These are phyloP conservation scores for Equus przewalskii DNA, from an alignment of 2,113 vertebrate genomes.

Conservation along the genomic window DNA sequence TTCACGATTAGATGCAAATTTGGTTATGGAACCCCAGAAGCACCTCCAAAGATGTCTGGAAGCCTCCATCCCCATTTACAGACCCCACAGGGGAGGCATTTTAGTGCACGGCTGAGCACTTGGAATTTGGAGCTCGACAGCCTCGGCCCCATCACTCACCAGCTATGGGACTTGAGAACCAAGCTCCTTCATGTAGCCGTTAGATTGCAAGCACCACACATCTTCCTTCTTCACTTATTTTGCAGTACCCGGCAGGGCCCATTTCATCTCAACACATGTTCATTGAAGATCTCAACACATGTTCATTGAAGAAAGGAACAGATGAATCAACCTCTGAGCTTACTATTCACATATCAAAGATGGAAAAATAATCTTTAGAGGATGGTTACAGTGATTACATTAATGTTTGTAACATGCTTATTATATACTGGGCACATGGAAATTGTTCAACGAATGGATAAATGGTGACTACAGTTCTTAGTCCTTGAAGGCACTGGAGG, in stretches of 20 bases:
- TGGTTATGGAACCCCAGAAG: not conserved
- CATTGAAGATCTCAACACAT: fast-evolving
- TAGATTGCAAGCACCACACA: fast-evolving
- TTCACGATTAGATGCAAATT: not conserved
- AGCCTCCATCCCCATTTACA: not conserved
- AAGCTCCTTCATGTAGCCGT: fast-evolving
- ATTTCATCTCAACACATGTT: not conserved
- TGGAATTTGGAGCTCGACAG: fast-evolving
- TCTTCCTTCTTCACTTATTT: not conserved
- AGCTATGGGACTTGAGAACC: not conserved
- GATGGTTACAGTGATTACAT: not conserved
- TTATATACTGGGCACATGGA: fast-evolving
- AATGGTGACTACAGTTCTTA: not conserved
- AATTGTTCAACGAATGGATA: not conserved
- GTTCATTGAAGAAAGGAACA: not conserved
- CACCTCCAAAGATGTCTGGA: not conserved
- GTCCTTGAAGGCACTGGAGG: not conserved
- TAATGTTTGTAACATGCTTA: not conserved
- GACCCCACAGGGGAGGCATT: too few species aligned
- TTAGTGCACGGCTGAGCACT: fast-evolving
- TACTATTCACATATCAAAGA: not conserved
- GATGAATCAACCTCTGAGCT: not conserved
- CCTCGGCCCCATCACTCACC: not conserved
- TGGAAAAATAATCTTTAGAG: not conserved
- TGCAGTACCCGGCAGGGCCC: not conserved